Conservation (phyloP, 2,797 vertebrate genomes). For the Gallinago nigripennis region DNA sequence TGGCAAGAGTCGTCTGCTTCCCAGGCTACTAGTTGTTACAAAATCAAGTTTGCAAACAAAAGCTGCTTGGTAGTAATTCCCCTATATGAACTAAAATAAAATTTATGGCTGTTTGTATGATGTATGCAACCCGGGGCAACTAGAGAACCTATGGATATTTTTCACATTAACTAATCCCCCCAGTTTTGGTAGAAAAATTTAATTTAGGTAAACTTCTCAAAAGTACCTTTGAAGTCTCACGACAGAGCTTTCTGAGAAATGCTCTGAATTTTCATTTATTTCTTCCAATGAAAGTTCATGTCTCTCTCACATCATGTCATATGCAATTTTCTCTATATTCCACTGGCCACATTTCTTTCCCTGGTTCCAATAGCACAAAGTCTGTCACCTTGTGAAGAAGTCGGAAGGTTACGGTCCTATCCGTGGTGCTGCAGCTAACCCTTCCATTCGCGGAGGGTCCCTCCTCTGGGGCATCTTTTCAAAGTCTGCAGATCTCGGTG, state of each 20-base stretch:
- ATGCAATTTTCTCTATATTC: not conserved
- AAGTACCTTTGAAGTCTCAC: not conserved
- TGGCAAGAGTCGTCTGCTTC: accelerated
- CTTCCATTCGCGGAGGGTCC: not conserved
- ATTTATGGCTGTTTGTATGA: not conserved
- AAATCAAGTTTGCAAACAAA: not conserved
- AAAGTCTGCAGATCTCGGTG: not conserved
- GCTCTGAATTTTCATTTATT: not conserved
- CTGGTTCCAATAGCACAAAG: not conserved
- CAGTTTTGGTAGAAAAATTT: not conserved
- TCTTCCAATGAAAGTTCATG: not conserved
- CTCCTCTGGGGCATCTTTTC: not conserved
- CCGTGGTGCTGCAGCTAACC: not conserved
- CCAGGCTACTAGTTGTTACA: not conserved
- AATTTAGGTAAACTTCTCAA: not conserved
- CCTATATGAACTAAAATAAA: not conserved
- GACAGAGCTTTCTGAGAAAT: not conserved
- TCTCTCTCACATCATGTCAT: not conserved
- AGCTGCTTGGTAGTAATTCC: not conserved
- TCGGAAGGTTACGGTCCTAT: not conserved
- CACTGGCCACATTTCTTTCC: accelerated
- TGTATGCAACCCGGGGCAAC: not conserved
- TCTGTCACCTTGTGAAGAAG: not conserved
- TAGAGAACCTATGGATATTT: not conserved
- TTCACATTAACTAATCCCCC: not conserved